A percentile compares a stretch with the other conserved stretches of the same genome.
Evolutionary conservation across 2,888 invertebrate genomes (phyloP).

Genomic region (Euclidia mi): DNA sequence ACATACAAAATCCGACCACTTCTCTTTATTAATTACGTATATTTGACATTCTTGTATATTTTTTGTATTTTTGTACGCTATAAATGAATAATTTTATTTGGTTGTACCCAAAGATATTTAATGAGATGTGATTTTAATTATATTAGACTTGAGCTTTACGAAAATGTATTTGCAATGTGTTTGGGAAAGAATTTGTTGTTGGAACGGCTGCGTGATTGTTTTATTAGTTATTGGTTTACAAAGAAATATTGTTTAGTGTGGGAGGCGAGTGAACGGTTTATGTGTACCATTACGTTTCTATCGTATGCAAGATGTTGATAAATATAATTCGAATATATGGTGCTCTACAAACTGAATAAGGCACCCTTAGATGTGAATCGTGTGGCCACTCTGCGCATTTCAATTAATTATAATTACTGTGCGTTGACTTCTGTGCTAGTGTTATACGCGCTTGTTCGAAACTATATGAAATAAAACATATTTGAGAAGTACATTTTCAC

Average conservation of each 20-base stretch:
- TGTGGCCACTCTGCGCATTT: slow-evolving; percentile 34
- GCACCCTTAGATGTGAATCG: slow-evolving; percentile 15
- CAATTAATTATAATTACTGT: slow-evolving; percentile 24
- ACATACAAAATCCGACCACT: slow-evolving; percentile 53
- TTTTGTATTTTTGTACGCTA: slow-evolving; percentile 88
- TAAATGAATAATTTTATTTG: slow-evolving; percentile 83
- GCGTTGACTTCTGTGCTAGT: slow-evolving; percentile 35
- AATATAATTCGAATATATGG: slow-evolving; percentile 36
- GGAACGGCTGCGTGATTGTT: slow-evolving; percentile 70
- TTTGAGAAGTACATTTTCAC: slow-evolving; percentile 29
- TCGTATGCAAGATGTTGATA: slow-evolving; percentile 45
- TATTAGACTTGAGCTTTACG: slow-evolving; percentile 85
- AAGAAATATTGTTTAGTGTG: slow-evolving; percentile 54
- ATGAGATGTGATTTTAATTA: slow-evolving; percentile 87
- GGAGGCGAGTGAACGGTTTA: slow-evolving; percentile 38
- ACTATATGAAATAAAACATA: slow-evolving; percentile 8
- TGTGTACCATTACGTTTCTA: slow-evolving; percentile 45
- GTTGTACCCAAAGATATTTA: slow-evolving; percentile 89
- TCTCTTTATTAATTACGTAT: slow-evolving; percentile 59
- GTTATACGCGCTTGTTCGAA: slow-evolving; percentile 40
- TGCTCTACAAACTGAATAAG: slow-evolving; percentile 39
- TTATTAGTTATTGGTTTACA: slow-evolving; percentile 62
- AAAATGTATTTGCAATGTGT: slow-evolving; percentile 84
- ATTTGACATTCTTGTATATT: slow-evolving; percentile 82
- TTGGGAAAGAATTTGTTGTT: slow-evolving; percentile 66